Conservation (phyloP, 2,888 invertebrate species). For the Drosophila fulvimacula region DNA sequence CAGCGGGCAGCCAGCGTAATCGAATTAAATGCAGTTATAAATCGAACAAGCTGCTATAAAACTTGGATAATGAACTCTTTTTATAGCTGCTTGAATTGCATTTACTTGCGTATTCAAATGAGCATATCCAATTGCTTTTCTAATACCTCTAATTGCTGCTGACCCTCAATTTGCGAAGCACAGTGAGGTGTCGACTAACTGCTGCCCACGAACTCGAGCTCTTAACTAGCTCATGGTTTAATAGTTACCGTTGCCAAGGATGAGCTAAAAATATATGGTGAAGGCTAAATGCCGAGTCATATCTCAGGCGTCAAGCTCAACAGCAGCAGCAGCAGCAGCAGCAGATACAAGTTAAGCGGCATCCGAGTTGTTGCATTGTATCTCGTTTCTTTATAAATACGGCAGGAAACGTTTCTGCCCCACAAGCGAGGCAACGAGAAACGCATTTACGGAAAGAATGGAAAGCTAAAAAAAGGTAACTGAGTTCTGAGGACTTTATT, state of each 20-base stretch:
- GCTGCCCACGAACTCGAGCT: neutral
- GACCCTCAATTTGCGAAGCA: slow-evolving; percentile 1
- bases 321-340: neutral
- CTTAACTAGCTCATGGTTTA: slow-evolving; percentile 4
- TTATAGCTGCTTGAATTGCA: neutral
- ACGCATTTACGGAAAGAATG: slow-evolving; percentile 1
- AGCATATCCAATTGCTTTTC: neutral
- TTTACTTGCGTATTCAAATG: neutral
- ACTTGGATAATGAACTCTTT: neutral
- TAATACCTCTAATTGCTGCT: slow-evolving; percentile 1
- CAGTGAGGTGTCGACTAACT: neutral
- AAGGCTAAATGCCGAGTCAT: slow-evolving; percentile 50
- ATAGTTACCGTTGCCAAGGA: slow-evolving; percentile 35
- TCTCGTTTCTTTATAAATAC: slow-evolving; percentile 15
- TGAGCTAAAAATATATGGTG: slow-evolving; percentile 35
- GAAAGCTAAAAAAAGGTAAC: neutral
- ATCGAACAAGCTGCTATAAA: neutral
- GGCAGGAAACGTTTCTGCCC: neutral
- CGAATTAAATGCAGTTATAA: neutral
- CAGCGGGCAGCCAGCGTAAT: neutral
- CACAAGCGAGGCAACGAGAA: neutral
- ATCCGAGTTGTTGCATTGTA: slow-evolving; percentile 14
- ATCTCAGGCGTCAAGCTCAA: slow-evolving; percentile 29
- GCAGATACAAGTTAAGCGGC: slow-evolving; percentile 10
- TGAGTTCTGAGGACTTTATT: slow-evolving; percentile 12